Conservation (phyloP, 2,797 vertebrate species). For the Melopsittacus undulatus region DNA sequence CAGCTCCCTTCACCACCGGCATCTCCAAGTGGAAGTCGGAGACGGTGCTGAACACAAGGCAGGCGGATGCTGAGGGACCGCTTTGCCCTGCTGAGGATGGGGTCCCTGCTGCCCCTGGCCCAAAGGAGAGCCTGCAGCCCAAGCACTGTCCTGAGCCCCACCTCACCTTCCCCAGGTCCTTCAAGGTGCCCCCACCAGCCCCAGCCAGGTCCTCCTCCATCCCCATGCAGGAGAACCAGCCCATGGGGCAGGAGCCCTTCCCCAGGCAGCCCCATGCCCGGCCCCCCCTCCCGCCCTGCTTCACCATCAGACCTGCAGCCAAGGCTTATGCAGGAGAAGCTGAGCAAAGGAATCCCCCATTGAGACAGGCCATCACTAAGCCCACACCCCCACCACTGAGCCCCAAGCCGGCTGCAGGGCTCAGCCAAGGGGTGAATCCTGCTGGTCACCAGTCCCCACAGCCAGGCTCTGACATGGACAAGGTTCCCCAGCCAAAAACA, state of each 20-base stretch:
- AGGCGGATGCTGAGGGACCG: slow-evolving; percentile 29
- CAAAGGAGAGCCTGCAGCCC: slow-evolving; percentile 37
- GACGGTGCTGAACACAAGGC: slow-evolving; percentile 67
- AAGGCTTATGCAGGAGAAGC: slow-evolving; percentile 29
- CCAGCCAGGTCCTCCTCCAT: slow-evolving; percentile 79
- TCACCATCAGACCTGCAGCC: slow-evolving; percentile 58
- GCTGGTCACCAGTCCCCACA: not conserved
- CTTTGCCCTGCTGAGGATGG: not conserved
- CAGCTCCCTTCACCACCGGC: not conserved
- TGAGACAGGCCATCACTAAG: not conserved
- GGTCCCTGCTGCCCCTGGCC: not conserved
- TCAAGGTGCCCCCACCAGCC: slow-evolving; percentile 79
- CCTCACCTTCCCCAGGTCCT: slow-evolving; percentile 75
- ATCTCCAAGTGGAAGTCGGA: slow-evolving; percentile 79
- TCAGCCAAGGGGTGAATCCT: not conserved
- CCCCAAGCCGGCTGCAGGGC: not conserved
- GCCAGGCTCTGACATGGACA: not conserved
- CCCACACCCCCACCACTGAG: not conserved
- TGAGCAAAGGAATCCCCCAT: not conserved
- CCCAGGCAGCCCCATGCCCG: slow-evolving; percentile 45
- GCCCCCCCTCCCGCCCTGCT: slow-evolving; percentile 70
- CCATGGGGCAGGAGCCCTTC: not conserved
- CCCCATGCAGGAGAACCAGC: slow-evolving; percentile 39
- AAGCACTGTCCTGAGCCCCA: slow-evolving; percentile 58
- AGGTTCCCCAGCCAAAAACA: not conserved